Percentiles rank a stretch among this genome's conserved stretches.
Evolutionary conservation across 2,888 invertebrate genomes (phyloP).

Genomic region (Sinodicranocentrus sp.): DNA sequence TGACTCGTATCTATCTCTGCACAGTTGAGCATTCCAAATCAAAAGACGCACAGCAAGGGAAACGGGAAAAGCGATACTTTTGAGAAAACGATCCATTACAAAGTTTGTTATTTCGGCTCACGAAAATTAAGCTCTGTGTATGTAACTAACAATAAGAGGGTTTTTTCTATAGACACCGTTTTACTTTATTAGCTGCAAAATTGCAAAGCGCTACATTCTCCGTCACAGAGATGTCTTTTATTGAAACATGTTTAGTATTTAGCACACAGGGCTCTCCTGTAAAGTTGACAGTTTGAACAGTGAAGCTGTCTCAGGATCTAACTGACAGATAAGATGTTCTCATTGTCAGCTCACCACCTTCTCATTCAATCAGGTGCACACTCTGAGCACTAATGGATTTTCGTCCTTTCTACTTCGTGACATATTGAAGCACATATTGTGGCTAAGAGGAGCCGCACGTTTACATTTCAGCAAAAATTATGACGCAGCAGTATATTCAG

Average conservation of each 20-base stretch:
- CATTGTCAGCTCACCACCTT: conserved; percentile 44
- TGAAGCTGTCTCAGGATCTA: conserved; percentile 28
- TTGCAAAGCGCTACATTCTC: too few relatives aligned
- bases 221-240: too few relatives aligned
- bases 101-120: conserved; percentile 1
- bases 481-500: too few relatives aligned
- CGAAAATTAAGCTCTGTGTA: not conserved
- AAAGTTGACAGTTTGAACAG: conserved; percentile 32
- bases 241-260: conserved; percentile 23
- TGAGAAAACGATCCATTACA: not conserved
- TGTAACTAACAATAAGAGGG: too few relatives aligned
- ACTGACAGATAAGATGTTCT: conserved; percentile 45
- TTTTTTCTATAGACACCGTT: too few relatives aligned
- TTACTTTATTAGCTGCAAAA: too few relatives aligned
- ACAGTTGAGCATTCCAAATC: conserved; percentile 1
- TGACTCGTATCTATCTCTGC: not conserved
- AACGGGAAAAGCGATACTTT: too few relatives aligned
- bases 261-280: conserved; percentile 11
- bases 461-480: too few relatives aligned
- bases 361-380: not conserved
- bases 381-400: not conserved
- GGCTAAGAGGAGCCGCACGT: too few relatives aligned
- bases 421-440: not conserved
- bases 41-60: too few relatives aligned
- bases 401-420: conserved; percentile 8